These are phyloP conservation scores for Marmota monax DNA, from an alignment of 2,113 vertebrate genomes.

Conservation along the genomic window DNA sequence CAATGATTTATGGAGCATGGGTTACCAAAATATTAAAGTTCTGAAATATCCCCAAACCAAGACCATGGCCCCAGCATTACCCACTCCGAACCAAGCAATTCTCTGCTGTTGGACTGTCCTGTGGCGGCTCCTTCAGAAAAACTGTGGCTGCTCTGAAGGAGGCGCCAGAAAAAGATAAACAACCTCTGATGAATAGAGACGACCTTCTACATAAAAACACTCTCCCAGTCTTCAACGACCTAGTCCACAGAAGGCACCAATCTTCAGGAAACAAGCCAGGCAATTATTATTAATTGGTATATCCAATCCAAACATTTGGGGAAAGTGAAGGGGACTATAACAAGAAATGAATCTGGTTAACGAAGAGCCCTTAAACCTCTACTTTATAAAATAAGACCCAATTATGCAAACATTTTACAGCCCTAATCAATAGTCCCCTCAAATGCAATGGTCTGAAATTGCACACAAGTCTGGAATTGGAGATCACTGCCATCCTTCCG, in stretches of 20 bases:
- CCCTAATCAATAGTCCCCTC: constrained; percentile 55
- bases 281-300: constrained; percentile 57
- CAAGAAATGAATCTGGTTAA: constrained; percentile 61
- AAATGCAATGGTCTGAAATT: neutral
- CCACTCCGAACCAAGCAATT: constrained; percentile 3
- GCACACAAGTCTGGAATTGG: neutral
- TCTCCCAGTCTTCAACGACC: neutral
- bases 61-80: neutral
- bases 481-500: constrained; percentile 19
- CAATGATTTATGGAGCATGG: constrained; percentile 76
- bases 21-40: constrained; percentile 82
- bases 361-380: constrained; percentile 2
- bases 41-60: constrained; percentile 69
- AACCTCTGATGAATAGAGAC: constrained; percentile 3
- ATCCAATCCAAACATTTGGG: constrained; percentile 49
- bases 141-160: constrained; percentile 1
- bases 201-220: neutral
- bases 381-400: constrained; percentile 76
- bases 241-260: neutral
- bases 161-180: constrained; percentile 33
- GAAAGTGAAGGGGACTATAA: constrained; percentile 29
- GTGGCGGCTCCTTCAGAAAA: neutral
- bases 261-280: constrained; percentile 28
- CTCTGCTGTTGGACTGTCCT: constrained; percentile 12
- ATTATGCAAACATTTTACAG: constrained; percentile 57